These are phyloP conservation scores for Anthophora plumipes DNA, from an alignment of 2,888 invertebrate genomes.

Conservation along the genomic window DNA sequence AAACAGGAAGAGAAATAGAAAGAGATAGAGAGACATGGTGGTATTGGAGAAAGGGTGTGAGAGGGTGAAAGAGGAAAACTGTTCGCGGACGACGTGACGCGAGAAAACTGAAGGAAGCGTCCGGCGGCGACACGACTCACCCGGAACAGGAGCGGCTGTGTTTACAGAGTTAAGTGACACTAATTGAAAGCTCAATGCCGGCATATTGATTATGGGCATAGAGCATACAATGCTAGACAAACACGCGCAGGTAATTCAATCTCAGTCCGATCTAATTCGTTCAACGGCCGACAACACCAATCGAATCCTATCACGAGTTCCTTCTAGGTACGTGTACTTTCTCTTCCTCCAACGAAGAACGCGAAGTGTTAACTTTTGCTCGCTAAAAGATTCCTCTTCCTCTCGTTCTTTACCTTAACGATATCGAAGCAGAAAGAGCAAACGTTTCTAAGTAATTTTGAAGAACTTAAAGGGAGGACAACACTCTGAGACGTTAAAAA, in stretches of 20 bases:
- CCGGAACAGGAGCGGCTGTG: constrained; percentile 80
- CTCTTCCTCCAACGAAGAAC: no score
- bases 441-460: no score
- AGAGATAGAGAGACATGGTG: neutral
- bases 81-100: constrained; percentile 34
- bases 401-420: no score
- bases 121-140: constrained; percentile 39
- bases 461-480: no score
- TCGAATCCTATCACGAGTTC: neutral
- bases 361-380: no score
- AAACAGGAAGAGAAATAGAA: constrained; percentile 45
- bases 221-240: constrained; percentile 74
- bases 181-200: constrained; percentile 83
- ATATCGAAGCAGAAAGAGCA: no score
- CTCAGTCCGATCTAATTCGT: constrained; percentile 75
- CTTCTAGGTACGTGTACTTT: no score
- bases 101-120: constrained; percentile 62
- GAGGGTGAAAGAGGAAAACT: neutral
- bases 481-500: no score
- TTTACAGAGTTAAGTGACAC: constrained; percentile 83
- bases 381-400: no score
- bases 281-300: constrained; percentile 30
- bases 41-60: no score
- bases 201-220: constrained; percentile 80
- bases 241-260: constrained; percentile 76